phyloP scores from a whole-genome alignment of 2,113 vertebrate genomes.

The Puffinus mauretanicus region DNA sequence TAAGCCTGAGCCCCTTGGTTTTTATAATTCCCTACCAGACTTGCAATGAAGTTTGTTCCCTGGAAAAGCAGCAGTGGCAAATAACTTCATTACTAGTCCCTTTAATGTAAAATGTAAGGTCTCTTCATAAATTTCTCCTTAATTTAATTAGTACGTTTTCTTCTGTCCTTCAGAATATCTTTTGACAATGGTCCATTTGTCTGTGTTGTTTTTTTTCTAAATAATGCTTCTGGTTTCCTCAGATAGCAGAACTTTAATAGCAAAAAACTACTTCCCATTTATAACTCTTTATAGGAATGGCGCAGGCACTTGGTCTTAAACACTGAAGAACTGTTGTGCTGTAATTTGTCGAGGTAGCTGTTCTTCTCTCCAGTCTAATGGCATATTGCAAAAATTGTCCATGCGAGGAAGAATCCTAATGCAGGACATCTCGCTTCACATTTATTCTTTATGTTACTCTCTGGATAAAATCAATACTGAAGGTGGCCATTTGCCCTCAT shows the following conservation, averaged over 20 bases:
- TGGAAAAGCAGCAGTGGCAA: not conserved
- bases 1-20: not conserved
- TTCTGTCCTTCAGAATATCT: not conserved
- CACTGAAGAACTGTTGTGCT: not conserved
- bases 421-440: not conserved
- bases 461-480: not conserved
- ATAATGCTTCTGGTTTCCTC: not conserved
- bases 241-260: not conserved
- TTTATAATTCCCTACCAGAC: not conserved
- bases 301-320: not conserved
- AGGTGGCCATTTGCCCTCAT: not conserved
- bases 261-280: not conserved
- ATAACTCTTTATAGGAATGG: not conserved
- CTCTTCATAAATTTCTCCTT: not conserved
- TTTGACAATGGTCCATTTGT: not conserved
- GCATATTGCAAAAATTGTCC: not conserved
- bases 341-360: not conserved
- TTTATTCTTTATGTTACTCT: not conserved
- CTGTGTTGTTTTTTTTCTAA: not conserved
- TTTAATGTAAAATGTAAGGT: not conserved
- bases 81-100: not conserved
- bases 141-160: not conserved
- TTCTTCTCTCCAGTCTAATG: not conserved
- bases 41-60: not conserved
- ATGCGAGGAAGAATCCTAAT: not conserved